These are phyloP conservation scores for Ostrea denselamellosa DNA, from an alignment of 1,140 invertebrate genomes.

Conservation along the genomic window DNA sequence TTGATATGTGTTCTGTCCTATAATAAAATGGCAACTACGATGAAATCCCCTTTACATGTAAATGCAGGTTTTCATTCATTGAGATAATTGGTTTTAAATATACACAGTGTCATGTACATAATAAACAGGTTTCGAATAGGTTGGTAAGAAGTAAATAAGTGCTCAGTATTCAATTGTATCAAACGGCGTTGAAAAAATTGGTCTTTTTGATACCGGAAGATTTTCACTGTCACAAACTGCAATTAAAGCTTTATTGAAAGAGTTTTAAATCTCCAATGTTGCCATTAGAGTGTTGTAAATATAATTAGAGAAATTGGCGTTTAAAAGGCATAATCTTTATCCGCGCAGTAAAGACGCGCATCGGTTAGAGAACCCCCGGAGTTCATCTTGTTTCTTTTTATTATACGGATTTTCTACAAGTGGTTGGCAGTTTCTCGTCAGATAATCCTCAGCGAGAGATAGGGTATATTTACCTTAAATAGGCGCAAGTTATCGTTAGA, in stretches of 20 bases:
- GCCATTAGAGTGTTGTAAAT: not conserved
- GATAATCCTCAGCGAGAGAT: not conserved
- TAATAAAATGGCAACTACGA: too few relatives aligned
- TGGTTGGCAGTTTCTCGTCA: not conserved
- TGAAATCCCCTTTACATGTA: too few relatives aligned
- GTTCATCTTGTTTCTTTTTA: not conserved
- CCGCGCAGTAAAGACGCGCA: not conserved
- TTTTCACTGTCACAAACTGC: not conserved
- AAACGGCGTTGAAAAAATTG: not conserved
- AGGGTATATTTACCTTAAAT: slow-evolving; percentile 8
- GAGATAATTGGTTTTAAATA: not conserved
- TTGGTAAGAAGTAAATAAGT: not conserved
- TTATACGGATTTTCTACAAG: slow-evolving; percentile 14
- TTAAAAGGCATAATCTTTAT: not conserved
- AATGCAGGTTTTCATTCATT: too few relatives aligned
- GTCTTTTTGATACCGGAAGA: not conserved
- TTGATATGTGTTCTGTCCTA: too few relatives aligned
- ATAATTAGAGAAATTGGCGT: not conserved
- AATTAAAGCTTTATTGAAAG: slow-evolving; percentile 24
- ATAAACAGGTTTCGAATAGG: not conserved
- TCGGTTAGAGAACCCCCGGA: not conserved
- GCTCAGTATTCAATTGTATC: not conserved
- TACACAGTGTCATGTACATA: not conserved
- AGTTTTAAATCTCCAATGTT: slow-evolving; percentile 12
- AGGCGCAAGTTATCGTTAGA: not conserved